Conservation (phyloP, 2,888 invertebrate species). For the Caenorhabditis sp. region DNA sequence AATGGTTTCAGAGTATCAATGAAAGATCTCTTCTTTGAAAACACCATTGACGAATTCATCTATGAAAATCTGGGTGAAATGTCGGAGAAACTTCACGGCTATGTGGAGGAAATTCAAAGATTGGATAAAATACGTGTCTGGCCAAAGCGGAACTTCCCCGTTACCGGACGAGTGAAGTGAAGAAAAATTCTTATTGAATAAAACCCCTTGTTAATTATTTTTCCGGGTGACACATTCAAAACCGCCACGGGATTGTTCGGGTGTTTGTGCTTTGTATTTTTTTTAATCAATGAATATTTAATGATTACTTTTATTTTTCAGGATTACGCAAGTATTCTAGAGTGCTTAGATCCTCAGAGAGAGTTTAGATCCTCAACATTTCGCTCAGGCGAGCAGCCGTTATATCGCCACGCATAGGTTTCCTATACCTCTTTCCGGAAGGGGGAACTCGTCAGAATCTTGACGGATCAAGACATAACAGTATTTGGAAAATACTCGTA, state of each 20-base stretch:
- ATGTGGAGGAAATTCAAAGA: conserved; percentile 54
- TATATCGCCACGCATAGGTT: no score
- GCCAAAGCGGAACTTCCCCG: conserved; percentile 62
- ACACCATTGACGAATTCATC: conserved; percentile 78
- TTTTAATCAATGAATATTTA: background rate
- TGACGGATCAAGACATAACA: no score
- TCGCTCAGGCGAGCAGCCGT: no score
- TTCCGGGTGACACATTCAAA: background rate
- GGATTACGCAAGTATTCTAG: no score
- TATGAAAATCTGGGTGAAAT: conserved; percentile 68
- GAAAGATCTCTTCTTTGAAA: conserved; percentile 71
- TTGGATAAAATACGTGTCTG: conserved; percentile 63
- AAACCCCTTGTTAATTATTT: background rate
- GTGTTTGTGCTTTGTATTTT: background rate
- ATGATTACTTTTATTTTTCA: background rate
- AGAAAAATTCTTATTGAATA: background rate
- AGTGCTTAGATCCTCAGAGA: no score
- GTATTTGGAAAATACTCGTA: no score
- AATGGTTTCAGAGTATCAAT: conserved; percentile 65
- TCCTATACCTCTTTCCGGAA: no score
- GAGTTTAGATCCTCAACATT: no score
- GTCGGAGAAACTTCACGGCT: conserved; percentile 61
- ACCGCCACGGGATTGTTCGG: background rate
- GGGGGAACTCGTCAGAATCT: no score
- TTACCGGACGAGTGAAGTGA: background rate